These are phyloP conservation scores for Pangasianodon gigas DNA, from an alignment of 2,113 vertebrate genomes.

Conservation along the genomic window DNA sequence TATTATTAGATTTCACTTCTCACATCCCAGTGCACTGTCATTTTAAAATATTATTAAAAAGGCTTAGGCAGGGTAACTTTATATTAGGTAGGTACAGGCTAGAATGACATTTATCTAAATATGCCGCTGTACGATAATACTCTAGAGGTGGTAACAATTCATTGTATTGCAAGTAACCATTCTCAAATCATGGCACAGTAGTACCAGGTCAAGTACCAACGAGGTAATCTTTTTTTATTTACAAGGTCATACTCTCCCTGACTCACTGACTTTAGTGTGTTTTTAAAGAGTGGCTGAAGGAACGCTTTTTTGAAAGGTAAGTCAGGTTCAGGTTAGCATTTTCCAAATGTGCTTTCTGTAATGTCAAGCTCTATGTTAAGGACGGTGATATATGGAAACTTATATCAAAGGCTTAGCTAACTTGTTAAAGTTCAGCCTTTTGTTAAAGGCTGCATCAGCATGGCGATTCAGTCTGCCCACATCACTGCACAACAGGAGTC, in stretches of 20 bases:
- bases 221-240: not conserved
- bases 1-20: not conserved
- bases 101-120: not conserved
- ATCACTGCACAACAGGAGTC: constrained; percentile 62
- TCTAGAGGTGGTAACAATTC: not conserved
- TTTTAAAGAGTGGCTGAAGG: not conserved
- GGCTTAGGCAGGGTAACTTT: not conserved
- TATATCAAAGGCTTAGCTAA: constrained; percentile 5
- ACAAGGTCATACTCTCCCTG: not conserved
- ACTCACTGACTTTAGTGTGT: not conserved
- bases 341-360: not conserved
- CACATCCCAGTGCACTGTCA: not conserved
- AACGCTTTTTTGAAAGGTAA: not conserved
- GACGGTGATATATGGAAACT: not conserved
- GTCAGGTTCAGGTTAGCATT: not conserved
- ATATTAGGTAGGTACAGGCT: not conserved
- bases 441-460: constrained; percentile 12
- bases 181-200: not conserved
- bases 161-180: not conserved
- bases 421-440: not conserved
- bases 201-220: not conserved
- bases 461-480: constrained; percentile 58
- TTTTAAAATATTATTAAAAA: not conserved
- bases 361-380: not conserved
- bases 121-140: not conserved